Evolutionary conservation across 2,888 invertebrate species (phyloP), one percentile per base, ranked within the genome.

Genomic region (Marronus borbonicus): DNA sequence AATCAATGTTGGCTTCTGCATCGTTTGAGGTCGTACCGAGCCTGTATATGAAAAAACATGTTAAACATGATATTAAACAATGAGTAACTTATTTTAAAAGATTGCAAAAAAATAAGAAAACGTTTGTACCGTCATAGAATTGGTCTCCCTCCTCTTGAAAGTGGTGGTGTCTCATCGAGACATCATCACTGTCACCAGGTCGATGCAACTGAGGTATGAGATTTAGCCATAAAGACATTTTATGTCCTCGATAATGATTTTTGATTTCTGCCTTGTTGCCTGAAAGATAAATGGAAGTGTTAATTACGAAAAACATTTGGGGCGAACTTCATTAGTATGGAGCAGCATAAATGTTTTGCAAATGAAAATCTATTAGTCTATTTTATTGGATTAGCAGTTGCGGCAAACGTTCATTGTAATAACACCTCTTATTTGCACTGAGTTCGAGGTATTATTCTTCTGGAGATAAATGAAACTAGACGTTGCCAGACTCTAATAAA

Each of bases 181-280:
- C 93, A 86, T 96, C 96, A 81, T 94, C 94, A 68, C 92, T 92
- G 81, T 92, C 92, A 24, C 96, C 96, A 12, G 96, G 95, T 79
- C 95, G 91, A 87, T 97, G 97, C 76, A 98, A 91, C 87, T 97
- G 96, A 75, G 97, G 97, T 86, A 97, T 94, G 74, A 97, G 91
- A 83, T 97, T 96, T 80, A 97, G 89, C 97, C 97, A 98, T 86
- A 97, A 91, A 52, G 97, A 96, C 92, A 97, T 94, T 89, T 97
- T 96, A 90, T 97, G 97, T 64, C 97, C 97, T 58, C 97, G 93
- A 89, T 97, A 98, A 89, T 98, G 98, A 86, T 96, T 95, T 82
- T 94, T 94, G 89, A 96, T 94, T 88, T 94, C 94, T 44, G 94
- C 92, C 85, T 93, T 93, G 84, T 89, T 91, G 86, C 94, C 94